Evolutionary conservation across 2,888 invertebrate genomes (phyloP).

Genomic region (Lithophane semibrunnea): DNA sequence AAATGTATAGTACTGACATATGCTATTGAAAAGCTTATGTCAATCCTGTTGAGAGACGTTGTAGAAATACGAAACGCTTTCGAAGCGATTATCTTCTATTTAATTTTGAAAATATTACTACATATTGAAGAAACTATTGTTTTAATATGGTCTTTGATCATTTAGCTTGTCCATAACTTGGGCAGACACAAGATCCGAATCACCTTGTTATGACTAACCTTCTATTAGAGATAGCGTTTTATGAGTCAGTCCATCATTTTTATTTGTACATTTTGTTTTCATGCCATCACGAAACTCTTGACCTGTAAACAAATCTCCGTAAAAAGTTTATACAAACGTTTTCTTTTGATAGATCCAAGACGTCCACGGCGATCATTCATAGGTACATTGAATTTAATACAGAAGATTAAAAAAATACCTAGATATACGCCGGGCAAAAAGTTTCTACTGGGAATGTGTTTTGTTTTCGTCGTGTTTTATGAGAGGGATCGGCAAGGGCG

Average conservation of each 20-base stretch:
- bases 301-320: background rate
- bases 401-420: background rate
- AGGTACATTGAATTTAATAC: background rate
- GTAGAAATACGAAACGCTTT: no score
- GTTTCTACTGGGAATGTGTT: no score
- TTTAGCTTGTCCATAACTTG: background rate
- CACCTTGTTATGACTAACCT: background rate
- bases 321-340: constrained; percentile 10
- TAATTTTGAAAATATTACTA: no score
- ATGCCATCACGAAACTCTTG: background rate
- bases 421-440: no score
- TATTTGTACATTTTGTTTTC: background rate
- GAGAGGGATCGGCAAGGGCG: no score
- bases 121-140: background rate
- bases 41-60: no score
- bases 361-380: background rate
- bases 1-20: no score
- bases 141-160: background rate
- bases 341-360: background rate
- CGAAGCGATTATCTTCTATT: no score
- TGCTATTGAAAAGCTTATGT: no score
- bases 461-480: no score
- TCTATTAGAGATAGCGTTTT: constrained; percentile 5
- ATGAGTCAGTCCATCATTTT: constrained; percentile 10
- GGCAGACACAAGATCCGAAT: constrained; percentile 6